Evolutionary conservation across 2,113 vertebrate species (phyloP).

Genomic region (Stigmatopora argus): DNA sequence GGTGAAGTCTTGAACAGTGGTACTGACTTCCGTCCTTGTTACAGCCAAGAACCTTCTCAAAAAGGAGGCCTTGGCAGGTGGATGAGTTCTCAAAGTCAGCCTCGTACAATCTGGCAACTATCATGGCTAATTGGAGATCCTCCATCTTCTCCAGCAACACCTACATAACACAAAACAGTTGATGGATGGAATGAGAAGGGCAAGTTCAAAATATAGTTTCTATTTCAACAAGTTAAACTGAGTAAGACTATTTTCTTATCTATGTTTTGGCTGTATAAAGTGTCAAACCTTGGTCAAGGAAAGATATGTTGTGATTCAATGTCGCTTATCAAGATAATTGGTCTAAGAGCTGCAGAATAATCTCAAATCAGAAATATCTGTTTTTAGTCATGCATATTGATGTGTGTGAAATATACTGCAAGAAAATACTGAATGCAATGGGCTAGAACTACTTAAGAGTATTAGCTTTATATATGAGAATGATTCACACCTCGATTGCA

Average conservation of each 20-base stretch:
- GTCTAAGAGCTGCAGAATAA: constrained; percentile 23
- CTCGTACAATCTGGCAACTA: constrained; percentile 91
- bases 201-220: background rate
- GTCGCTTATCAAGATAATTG: constrained; percentile 51
- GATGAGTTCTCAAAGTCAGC: constrained; percentile 92
- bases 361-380: constrained; percentile 7
- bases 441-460: background rate
- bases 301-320: constrained; percentile 33
- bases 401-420: constrained; percentile 1
- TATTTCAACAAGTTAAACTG: background rate
- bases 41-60: constrained; percentile 90
- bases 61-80: constrained; percentile 87
- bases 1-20: constrained; percentile 79
- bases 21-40: constrained; percentile 81
- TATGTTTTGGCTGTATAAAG: constrained; percentile 51
- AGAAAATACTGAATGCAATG: background rate
- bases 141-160: constrained; percentile 98
- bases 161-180: constrained; percentile 55
- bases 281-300: constrained; percentile 44
- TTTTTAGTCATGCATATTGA: background rate
- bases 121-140: constrained; percentile 94
- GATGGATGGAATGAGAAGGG: background rate
- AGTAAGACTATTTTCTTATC: constrained; percentile 27
- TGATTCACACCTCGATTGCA: constrained; percentile 84
- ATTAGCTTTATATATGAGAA: background rate